Evolutionary conservation across 2,888 invertebrate genomes (phyloP).

Genomic region (Eudasyphora cyanicolor): DNA sequence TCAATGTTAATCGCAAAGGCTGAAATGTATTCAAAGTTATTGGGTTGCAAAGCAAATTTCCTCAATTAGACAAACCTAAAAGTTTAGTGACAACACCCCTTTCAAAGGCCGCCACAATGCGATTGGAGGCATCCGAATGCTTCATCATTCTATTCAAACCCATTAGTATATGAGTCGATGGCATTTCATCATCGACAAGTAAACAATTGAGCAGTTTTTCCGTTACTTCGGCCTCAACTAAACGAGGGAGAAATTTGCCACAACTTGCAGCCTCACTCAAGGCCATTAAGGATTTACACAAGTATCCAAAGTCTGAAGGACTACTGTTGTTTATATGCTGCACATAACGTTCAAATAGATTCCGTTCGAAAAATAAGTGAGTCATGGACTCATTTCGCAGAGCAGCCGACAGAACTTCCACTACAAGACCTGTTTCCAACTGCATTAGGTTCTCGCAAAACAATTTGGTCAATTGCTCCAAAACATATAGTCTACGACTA

Average conservation of each 20-base stretch:
- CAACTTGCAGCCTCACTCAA: constrained; percentile 73
- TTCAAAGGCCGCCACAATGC: constrained; percentile 68
- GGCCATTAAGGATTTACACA: constrained; percentile 70
- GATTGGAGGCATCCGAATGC: constrained; percentile 67
- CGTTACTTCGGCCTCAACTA: constrained; percentile 68
- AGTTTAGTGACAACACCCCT: constrained; percentile 65
- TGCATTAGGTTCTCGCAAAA: constrained; percentile 68
- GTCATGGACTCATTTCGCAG: constrained; percentile 72
- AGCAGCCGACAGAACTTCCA: constrained; percentile 73
- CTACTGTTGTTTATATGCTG: constrained; percentile 64
- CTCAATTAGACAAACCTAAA: constrained; percentile 49
- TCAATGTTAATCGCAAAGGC: constrained; percentile 62
- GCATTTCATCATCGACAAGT: constrained; percentile 62
- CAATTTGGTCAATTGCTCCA: constrained; percentile 72
- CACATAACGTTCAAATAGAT: constrained; percentile 72
- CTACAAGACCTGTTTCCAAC: constrained; percentile 67
- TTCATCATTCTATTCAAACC: constrained; percentile 73
- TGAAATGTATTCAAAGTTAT: constrained; percentile 20
- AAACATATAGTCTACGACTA: constrained; percentile 66
- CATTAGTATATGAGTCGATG: constrained; percentile 67
- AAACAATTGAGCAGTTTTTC: constrained; percentile 71
- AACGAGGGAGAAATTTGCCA: constrained; percentile 67
- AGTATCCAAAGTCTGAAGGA: constrained; percentile 52
- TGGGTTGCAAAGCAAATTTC: not conserved
- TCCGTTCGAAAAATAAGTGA: constrained; percentile 74